Evolutionary conservation across 2,797 vertebrate species (phyloP).

Genomic region (Mormyrus hasselquistii): DNA sequence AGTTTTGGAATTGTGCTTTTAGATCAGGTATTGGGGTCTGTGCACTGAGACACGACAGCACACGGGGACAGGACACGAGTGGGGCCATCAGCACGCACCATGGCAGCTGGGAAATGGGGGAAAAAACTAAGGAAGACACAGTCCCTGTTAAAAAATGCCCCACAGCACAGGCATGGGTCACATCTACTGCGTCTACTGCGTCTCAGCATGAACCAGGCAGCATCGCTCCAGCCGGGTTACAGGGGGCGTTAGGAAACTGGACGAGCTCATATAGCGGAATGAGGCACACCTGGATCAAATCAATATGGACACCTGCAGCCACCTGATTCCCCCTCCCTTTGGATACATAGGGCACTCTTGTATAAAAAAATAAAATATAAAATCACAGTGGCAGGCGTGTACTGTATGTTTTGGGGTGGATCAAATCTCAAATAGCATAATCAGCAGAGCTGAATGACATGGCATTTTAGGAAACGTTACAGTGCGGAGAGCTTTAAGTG

Average conservation of each 20-base stretch:
- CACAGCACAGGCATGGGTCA: not conserved
- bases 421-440: not conserved
- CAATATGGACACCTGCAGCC: not conserved
- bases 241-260: not conserved
- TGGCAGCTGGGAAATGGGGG: not conserved
- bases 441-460: not conserved
- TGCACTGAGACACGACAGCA: not conserved
- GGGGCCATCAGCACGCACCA: not conserved
- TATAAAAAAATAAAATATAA: not conserved
- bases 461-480: not conserved
- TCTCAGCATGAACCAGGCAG: not conserved
- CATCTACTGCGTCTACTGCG: not conserved
- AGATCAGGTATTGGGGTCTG: not conserved
- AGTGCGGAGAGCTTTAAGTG: not conserved
- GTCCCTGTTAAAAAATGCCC: not conserved
- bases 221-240: not conserved
- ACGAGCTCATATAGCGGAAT: not conserved
- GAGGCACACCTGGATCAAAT: not conserved
- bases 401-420: not conserved
- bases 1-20: not conserved
- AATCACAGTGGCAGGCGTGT: not conserved
- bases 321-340: not conserved
- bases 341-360: not conserved
- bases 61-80: not conserved
- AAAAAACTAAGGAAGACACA: not conserved